A percentile compares a stretch with the other conserved stretches of the same genome.
Conservation (phyloP, 2,797 vertebrate genomes). For the Bucorvus abyssinicus region DNA sequence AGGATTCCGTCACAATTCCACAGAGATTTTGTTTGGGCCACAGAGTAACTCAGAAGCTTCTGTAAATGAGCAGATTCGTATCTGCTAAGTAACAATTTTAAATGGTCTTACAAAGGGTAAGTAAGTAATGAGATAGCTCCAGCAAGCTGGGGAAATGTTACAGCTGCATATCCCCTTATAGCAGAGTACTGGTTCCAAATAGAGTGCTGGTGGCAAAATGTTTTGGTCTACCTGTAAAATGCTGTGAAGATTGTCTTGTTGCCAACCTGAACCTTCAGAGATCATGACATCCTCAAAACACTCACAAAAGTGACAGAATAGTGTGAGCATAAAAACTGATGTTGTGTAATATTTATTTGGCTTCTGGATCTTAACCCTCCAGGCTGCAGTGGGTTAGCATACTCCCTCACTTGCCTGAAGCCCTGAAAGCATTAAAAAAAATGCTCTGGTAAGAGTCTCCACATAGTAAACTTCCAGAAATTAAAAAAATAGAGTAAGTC, state of each 20-base stretch:
- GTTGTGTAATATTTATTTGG: not conserved
- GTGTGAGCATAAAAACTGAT: not conserved
- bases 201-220: not conserved
- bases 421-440: rapidly evolving
- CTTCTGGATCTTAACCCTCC: not conserved
- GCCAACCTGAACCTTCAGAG: not conserved
- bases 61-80: not conserved
- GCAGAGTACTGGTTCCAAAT: not conserved
- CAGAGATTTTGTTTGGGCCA: not conserved
- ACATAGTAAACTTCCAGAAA: not conserved
- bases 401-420: rapidly evolving
- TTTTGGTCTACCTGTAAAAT: not conserved
- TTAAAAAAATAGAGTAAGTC: not conserved
- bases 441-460: not conserved
- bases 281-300: not conserved
- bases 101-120: too few species aligned
- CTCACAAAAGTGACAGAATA: not conserved
- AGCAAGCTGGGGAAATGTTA: too few species aligned
- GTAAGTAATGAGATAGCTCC: too few species aligned
- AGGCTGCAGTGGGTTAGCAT: not conserved
- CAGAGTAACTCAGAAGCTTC: not conserved
- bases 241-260: not conserved
- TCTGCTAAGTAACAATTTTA: too few species aligned
- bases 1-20: not conserved
- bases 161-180: too few species aligned